These are phyloP conservation scores for Goniozus legneri DNA, from an alignment of 1,140 invertebrate species.

Conservation along the genomic window DNA sequence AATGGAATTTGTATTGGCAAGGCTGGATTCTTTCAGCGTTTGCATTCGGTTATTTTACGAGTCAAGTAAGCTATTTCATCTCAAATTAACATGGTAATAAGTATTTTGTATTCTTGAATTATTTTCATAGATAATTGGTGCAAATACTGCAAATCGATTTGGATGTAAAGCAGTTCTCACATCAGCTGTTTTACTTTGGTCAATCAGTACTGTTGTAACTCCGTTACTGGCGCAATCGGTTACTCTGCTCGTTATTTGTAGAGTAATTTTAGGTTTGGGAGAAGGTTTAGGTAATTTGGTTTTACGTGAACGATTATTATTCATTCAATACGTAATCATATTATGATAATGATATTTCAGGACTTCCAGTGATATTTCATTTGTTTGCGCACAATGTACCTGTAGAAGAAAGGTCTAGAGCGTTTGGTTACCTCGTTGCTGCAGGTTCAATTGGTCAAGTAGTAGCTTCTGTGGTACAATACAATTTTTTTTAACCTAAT, in stretches of 20 bases:
- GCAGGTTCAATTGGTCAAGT: conserved; percentile 76
- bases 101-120: conserved; percentile 7
- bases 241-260: conserved; percentile 60
- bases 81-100: too few species aligned
- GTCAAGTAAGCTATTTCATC: conserved; percentile 61
- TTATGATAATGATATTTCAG: conserved; percentile 51
- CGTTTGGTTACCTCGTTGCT: conserved; percentile 74
- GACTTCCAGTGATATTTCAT: conserved; percentile 77
- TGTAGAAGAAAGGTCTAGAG: conserved; percentile 70
- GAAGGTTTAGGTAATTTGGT: conserved; percentile 77
- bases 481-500: not conserved
- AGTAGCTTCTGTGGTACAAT: conserved; percentile 68
- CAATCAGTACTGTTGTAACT: conserved; percentile 70
- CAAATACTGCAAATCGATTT: conserved; percentile 67
- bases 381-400: conserved; percentile 74
- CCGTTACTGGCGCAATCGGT: conserved; percentile 67
- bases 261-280: conserved; percentile 70
- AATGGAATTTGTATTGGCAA: conserved; percentile 71
- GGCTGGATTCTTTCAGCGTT: conserved; percentile 79
- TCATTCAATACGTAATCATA: not conserved
- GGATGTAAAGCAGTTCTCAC: conserved; percentile 71
- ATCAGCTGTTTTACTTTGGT: conserved; percentile 73
- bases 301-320: too few species aligned
- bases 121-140: conserved; percentile 61
- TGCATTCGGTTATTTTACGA: conserved; percentile 77